Evolutionary conservation across 2,888 invertebrate genomes (phyloP).

Genomic region (Sarcophaga rosellei): DNA sequence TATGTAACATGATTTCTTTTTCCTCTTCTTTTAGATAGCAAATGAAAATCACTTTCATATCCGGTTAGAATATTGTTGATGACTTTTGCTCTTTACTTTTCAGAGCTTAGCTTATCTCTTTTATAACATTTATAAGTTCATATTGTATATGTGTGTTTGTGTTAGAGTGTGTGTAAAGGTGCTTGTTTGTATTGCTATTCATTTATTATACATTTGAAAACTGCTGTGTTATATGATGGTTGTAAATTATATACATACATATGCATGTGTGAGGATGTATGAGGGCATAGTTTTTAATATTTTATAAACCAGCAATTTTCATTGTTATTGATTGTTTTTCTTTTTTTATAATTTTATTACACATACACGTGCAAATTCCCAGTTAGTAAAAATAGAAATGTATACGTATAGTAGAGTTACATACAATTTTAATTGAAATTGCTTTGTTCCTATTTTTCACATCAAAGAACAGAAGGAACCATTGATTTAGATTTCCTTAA

Average conservation of each 20-base stretch:
- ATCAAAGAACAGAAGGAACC: no score
- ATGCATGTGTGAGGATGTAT: neutral
- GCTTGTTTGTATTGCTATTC: neutral
- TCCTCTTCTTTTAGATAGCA: neutral
- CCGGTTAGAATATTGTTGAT: slow-evolving; percentile 24
- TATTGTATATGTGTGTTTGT: neutral
- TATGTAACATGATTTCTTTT: slow-evolving; percentile 34
- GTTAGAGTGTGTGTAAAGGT: neutral
- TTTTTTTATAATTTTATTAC: neutral
- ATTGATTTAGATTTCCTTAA: no score
- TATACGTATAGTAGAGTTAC: neutral
- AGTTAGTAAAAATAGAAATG: neutral
- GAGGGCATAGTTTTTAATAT: neutral
- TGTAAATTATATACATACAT: neutral
- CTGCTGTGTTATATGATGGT: slow-evolving; percentile 1
- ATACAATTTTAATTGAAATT: no score
- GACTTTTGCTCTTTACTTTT: slow-evolving; percentile 1
- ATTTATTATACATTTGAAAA: neutral
- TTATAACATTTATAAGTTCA: neutral
- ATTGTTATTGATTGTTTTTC: slow-evolving; percentile 39
- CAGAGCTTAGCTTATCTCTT: neutral
- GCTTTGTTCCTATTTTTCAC: no score
- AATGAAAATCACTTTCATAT: slow-evolving; percentile 51
- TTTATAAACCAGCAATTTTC: slow-evolving; percentile 18
- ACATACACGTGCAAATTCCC: neutral